These are phyloP conservation scores for Anguilla japonica DNA, from an alignment of 2,113 vertebrate species.

Conservation along the genomic window DNA sequence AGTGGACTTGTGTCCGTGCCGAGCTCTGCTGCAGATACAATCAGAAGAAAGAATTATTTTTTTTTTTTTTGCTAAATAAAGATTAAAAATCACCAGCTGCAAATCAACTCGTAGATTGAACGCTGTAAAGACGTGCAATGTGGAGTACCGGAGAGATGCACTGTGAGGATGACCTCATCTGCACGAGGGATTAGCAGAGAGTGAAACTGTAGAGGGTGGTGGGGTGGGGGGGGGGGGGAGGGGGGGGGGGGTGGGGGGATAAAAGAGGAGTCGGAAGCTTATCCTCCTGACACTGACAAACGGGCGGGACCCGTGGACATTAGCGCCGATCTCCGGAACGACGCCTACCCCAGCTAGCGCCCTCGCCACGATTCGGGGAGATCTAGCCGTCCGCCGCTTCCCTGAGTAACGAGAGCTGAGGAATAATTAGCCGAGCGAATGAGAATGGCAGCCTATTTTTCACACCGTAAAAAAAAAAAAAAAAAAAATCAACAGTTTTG, in stretches of 20 bases:
- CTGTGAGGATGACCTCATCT: background rate
- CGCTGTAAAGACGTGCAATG: background rate
- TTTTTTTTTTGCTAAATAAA: background rate
- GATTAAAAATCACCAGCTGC: background rate
- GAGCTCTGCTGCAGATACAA: background rate
- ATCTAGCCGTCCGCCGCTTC: background rate
- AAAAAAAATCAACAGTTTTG: background rate
- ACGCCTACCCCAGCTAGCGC: background rate
- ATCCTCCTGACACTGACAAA: conserved; percentile 26
- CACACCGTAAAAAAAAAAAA: background rate
- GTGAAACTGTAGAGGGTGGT: background rate
- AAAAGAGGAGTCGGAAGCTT: background rate
- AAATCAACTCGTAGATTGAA: background rate
- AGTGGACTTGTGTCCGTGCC: background rate
- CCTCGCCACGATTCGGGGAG: background rate
- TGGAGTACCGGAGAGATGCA: background rate
- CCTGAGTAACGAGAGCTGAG: conserved; percentile 8
- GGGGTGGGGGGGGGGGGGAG: no score
- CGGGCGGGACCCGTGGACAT: background rate
- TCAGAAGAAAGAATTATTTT: background rate
- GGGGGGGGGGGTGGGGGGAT: no score
- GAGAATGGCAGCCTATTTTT: conserved; percentile 22
- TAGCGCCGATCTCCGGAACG: background rate
- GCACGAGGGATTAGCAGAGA: conserved; percentile 3
- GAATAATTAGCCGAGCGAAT: conserved; percentile 4